Base-by-base conservation (phyloP, 2,113 vertebrate genomes). In the Psittacara wagleri region DNA sequence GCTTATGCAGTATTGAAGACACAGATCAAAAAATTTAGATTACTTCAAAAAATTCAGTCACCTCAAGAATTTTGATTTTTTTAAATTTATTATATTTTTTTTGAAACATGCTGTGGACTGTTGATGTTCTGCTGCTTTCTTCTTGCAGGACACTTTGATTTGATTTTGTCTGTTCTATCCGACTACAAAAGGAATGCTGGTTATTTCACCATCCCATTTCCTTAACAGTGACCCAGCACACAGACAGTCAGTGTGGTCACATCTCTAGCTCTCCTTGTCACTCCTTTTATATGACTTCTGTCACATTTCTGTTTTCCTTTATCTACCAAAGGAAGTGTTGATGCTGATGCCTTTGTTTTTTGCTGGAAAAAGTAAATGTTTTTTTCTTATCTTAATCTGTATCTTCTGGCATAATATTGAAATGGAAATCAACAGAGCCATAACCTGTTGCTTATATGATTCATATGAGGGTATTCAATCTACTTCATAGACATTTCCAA, bases 211-310 rank as follows among this genome's bases (percentile, higher is more conserved):
- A 0, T 23, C 28, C 15, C 7, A 0, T 57, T 68, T 68, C 25
- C 44, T 55, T 24, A 17, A 17, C 8, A 13, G 6, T 1, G 2
- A 35, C 33, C 16, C 2, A 11, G 31, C 29, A 46, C 7, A 3
- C 4, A 43, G 25, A 10, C 27, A 13, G 10, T 29, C 0, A 0
- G 8, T 41, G 24, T 28, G 39, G 17, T 28, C 51, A n/a, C 9
- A 22, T 22, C 37, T 41, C 29, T 69, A 64, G 12, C 11, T n/a
- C 41, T 66, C 20, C 41, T 52, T 27, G 2, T 23, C 59, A 22
- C 11, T 70, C 20, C 12, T 61, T 52, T 19, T n/a, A 5, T 16
- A 24, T 0, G 1, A 20, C 24, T 27, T 19, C 3, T 7, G 3
- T 44, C 31, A 51, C 2, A 0, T 17, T 87, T 54, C 19, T 31